Base-by-base conservation (phyloP, 2,113 vertebrate genomes). In the Aegotheles bennettii region DNA sequence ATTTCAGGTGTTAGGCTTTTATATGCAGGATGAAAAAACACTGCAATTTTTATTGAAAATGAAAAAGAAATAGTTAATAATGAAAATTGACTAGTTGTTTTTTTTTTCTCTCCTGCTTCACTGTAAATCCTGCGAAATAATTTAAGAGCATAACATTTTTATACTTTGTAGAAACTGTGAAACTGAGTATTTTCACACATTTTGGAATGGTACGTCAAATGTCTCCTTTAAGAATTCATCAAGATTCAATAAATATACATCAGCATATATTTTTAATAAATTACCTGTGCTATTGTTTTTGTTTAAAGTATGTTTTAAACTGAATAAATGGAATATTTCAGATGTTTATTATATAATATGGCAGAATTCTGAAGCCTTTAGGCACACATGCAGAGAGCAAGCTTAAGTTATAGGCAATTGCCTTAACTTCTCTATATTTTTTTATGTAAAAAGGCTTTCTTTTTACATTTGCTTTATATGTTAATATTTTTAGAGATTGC, bases 1-100 rank as follows among this genome's bases (percentile, higher is more conserved):
- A 64, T 73, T 93, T 77, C 51, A 80, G 51, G 80, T 97, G 69
- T 93, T 77, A 84, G 84, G 57, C 35, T 86, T 93, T 20, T 79
- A 90, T 64, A 51, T 57, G 85, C 69, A 86, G 63, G 59, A 89
- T 84, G 61, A 63, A 86, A 90, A 93, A 17, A 0, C 5, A 6
- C 42, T 95, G 45, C 38, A 70, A 42, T 73, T 93, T 64, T 69
- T 61, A 84, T 24, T 88, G 79, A 91, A 89, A 91, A 93, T 56
- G 13, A 70, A 89, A 95, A 75, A 71, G 53, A 81, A 13, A 11
- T 69, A 77, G 70, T 42, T 74, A 56, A 64, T 36, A 85, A 92
- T 71, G 60, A 94, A 95, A 94, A 94, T 90, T 69, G 28, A 42
- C 15, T 35, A 57, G 29, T 1, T 54, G 53, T 29, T 73, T 28